Evolutionary conservation across 2,113 vertebrate species (phyloP), one percentile per base, ranked within the genome.

Genomic region (Plestiodon gilberti): DNA sequence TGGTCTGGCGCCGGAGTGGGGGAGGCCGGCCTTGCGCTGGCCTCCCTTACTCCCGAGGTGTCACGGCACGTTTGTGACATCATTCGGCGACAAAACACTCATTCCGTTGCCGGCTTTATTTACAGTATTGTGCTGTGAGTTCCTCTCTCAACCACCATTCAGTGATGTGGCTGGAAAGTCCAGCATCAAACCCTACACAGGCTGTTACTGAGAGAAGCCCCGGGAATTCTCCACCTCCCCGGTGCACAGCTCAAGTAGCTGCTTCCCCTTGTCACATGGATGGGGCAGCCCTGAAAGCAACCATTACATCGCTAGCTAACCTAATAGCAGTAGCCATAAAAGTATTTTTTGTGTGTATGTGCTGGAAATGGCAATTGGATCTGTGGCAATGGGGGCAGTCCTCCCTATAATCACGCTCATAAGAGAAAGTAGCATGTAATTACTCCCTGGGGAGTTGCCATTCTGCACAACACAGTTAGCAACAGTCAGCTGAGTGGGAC

Each of bases 401-500:
- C 81, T 13, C 87, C 35, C 30, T 52, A 15, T 10, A 81, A 70
- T 64, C 84, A n/a, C 0, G 0, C 59, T 85, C 20, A 1, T 2
- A 10, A 70, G 71, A 84, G 71, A 67, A 85, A 59, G 81, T 64
- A 48, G 83, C 65, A 3, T 67, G 18, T 73, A 78, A 70, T 73
- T 40, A 77, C 65, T 86, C 28, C 62, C 87, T 4, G 0, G 2
- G 11, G 4, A 69, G n/a, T 70, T 78, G 35, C 40, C 65, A 76
- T n/a, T 62, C 33, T 82, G 25, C 84, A 86, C 73, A 69, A 23
- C 55, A 5, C 1, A 48, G 20, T 75, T 86, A 87, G 88, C 67
- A 76, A 28, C 48, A 55, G 65, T 23, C 40, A 38, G 28, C 91
- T 74, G 89, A 81, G 78, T 3, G 10, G 70, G 93, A 78, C 18